Conservation (phyloP, 2,888 invertebrate genomes). For the Clepsis dumicolana region DNA sequence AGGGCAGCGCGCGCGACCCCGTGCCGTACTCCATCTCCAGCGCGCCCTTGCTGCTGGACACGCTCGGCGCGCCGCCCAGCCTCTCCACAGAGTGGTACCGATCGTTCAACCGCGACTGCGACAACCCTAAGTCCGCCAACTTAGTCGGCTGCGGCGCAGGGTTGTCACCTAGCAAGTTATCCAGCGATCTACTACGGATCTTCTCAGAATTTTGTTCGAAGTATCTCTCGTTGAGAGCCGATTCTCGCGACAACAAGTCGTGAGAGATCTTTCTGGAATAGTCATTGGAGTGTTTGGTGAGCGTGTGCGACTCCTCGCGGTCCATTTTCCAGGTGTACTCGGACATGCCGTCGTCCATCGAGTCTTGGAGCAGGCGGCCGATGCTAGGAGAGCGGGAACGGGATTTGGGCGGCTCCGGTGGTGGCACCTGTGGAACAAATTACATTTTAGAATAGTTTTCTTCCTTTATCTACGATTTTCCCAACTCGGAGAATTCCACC, state of each 20-base stretch:
- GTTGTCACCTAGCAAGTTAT: constrained; percentile 92
- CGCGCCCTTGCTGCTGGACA: constrained; percentile 85
- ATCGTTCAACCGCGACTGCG: constrained; percentile 94
- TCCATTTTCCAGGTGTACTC: constrained; percentile 81
- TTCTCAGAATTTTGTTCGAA: constrained; percentile 91
- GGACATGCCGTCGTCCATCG: constrained; percentile 74
- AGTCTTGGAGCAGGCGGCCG: constrained; percentile 78
- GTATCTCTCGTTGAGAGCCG: constrained; percentile 95
- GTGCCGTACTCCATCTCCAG: constrained; percentile 90
- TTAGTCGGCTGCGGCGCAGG: constrained; percentile 87
- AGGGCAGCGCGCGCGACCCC: constrained; percentile 84
- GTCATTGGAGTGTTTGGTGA: constrained; percentile 57
- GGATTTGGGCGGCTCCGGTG: constrained; percentile 88
- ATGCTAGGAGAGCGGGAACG: constrained; percentile 80
- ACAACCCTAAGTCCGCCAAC: constrained; percentile 91
- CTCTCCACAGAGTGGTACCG: constrained; percentile 95
- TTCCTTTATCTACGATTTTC: too few relatives aligned
- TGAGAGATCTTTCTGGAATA: constrained; percentile 90
- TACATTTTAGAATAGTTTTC: too few relatives aligned
- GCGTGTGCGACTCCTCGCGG: constrained; percentile 62
- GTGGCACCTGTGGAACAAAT: constrained; percentile 81
- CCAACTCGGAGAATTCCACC: too few relatives aligned
- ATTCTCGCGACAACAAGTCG: constrained; percentile 92
- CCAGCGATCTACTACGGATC: constrained; percentile 91
- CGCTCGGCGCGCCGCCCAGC: constrained; percentile 88